Evolutionary conservation across 2,113 vertebrate species (phyloP), one percentile per base, ranked within the genome.

Genomic region (Petrocephalus zakoni): DNA sequence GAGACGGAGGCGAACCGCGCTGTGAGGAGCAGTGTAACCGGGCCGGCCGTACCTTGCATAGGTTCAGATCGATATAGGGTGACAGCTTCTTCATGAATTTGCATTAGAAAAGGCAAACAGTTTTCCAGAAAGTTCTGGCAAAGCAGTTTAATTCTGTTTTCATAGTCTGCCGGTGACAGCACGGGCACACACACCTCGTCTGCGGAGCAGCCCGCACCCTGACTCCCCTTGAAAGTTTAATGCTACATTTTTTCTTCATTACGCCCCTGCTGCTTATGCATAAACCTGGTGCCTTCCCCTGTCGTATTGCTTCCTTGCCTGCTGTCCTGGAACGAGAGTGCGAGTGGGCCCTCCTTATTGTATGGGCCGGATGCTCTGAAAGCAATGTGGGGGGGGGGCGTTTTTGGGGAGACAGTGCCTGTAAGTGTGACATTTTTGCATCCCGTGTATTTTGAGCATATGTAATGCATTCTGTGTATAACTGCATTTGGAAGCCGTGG

Each of bases 71-170:
- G 85, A 93, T 92, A 89, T 78, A 89, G 17, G 55, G 53, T 17
- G 88, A 88, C 90, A 90, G 84, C 17, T 75, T 86, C 17, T n/a
- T 8, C 81, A 88, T 84, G 88, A 89, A 53, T 88, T 85, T 2
- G 51, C 88, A 89, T 84, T 92, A 90, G 91, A 91, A 87, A 46
- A 55, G n/a, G 68, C 17, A 88, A 91, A 89, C 42, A 82, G 85
- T 88, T 89, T 89, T 89, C 88, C 90, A 89, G 81, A 56, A 25
- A 68, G 46, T 83, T 91, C 82, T 87, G 89, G 90, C 88, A n/a
- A 15, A 85, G 83, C 21, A 84, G 82, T 89, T 90, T 89, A 84
- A 92, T 87, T 25, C 85, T 87, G 37, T 25, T 68, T 68, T 86
- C 53, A 46, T 15, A 46, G 72, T 25, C 29, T 68, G 15, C 51